phyloP scores from a whole-genome alignment of 2,797 vertebrate genomes.

The Leuciscus waleckii region DNA sequence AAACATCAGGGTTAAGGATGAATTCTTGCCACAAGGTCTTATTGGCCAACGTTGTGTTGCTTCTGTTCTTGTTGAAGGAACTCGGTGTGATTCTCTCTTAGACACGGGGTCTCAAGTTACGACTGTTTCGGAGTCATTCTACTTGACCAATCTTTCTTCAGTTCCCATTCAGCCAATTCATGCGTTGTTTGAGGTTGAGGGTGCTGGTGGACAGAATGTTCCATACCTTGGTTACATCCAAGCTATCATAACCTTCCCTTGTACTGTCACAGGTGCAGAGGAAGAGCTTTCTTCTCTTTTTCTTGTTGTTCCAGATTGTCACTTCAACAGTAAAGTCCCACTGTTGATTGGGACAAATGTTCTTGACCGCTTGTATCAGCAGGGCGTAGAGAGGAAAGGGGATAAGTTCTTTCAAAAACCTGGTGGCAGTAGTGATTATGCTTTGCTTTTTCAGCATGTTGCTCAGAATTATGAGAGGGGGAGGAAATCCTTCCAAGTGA shows the following conservation, averaged over 20 bases:
- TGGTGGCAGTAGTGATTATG: neutral
- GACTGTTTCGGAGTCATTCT: neutral
- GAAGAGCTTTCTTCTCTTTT: neutral
- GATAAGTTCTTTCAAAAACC: neutral
- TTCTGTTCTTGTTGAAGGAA: neutral
- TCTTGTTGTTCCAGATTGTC: slow-evolving; percentile 39
- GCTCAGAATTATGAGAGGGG: neutral
- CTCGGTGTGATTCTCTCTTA: neutral
- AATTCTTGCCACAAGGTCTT: neutral
- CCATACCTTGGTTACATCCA: neutral
- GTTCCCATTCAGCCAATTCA: neutral
- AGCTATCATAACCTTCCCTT: neutral
- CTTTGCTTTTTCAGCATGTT: slow-evolving; percentile 30
- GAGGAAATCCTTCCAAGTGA: neutral
- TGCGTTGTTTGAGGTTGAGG: neutral
- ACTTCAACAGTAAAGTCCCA: slow-evolving; percentile 22
- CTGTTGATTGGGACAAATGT: slow-evolving; percentile 26
- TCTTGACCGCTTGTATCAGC: slow-evolving; percentile 12
- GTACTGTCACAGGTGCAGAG: neutral
- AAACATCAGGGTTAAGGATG: neutral
- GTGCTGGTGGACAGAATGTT: neutral
- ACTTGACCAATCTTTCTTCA: neutral
- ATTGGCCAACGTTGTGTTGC: neutral
- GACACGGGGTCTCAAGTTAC: neutral
- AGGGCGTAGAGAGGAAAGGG: neutral